Base-by-base conservation (phyloP, 1,140 invertebrate species). In the Caenorhabditis remanei region DNA sequence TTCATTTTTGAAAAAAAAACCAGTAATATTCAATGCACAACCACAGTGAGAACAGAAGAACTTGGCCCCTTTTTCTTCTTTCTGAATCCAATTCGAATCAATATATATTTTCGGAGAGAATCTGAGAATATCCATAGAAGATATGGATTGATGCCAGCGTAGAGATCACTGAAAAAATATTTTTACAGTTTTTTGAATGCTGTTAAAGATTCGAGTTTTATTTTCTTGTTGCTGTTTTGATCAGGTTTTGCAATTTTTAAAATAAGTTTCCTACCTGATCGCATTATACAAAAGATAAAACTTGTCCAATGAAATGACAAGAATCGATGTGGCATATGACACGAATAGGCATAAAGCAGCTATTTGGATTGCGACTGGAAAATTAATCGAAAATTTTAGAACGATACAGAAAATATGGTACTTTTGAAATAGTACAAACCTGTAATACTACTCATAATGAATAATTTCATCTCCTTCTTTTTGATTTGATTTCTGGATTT, bases 281-380 rank as follows among this genome's bases (percentile, higher is more conserved):
- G 85, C 85, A 85, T 58, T 75, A 58, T 85, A 85, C 8, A 85
- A n/a, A 14, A 85, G 14, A 79, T 85, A 85, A 56, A 85, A 85
- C 32, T 85, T 65, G 63, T 85, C 85, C 6, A 63, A n/a, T 21
- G 63, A 55, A 19, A 85, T 50, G 50, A 50, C 48, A 11, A 55
- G 46, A 40, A 71, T 55, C 11, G 85, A 67, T 0, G 50, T 32
- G 1, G 67, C 67, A 46, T 71, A 85, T 4, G 67, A 71, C 11
- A 24, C 65, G 56, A 75, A 85, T 24, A 85, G 50, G 50, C 85
- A 50, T 6, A 85, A 4, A 8, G 67, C 67, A 14, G 85, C 14
- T 6, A 85, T 40, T 63, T 85, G 85, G 41, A 85, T 67, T 32
- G 50, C 55, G 14, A 85, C 85, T 85, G 58, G 40, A 85, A 21